These are phyloP conservation scores for Drosophila merina DNA, from an alignment of 2,888 invertebrate species.

Conservation along the genomic window DNA sequence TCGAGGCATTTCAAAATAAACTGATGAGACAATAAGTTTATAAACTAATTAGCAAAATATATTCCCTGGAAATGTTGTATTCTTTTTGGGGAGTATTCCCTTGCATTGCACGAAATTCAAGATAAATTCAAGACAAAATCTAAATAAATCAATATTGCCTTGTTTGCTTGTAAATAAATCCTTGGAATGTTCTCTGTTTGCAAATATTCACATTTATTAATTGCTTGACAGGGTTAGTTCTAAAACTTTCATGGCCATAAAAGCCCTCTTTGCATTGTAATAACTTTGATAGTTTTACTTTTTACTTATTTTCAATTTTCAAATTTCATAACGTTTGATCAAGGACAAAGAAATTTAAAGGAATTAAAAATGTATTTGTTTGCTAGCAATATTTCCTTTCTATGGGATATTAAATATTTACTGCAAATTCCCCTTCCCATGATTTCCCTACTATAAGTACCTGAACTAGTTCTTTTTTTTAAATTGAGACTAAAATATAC, in stretches of 20 bases:
- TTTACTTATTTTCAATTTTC: too few species aligned
- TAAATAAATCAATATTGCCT: too few species aligned
- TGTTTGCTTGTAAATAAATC: not conserved
- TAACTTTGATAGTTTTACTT: not conserved
- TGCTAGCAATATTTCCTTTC: too few species aligned
- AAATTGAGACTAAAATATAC: too few species aligned
- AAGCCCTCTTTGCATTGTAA: not conserved
- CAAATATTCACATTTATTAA: not conserved
- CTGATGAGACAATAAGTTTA: slow-evolving; percentile 1
- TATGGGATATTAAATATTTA: too few species aligned
- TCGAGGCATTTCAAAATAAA: not conserved
- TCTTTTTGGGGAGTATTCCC: too few species aligned
- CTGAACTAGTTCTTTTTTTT: too few species aligned
- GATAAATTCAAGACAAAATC: too few species aligned
- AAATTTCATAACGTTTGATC: too few species aligned
- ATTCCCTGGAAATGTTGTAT: not conserved
- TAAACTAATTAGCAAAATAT: not conserved
- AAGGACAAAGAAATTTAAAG: not conserved
- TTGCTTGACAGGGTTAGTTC: not conserved
- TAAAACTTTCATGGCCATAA: not conserved
- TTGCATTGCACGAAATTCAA: too few species aligned
- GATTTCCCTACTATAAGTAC: too few species aligned
- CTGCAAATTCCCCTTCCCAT: too few species aligned
- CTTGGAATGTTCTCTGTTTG: not conserved
- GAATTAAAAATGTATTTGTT: not conserved